A percentile compares a stretch with the other conserved stretches of the same genome.
Evolutionary conservation across 2,888 invertebrate genomes (phyloP).

Genomic region (Dynastes hyllus): DNA sequence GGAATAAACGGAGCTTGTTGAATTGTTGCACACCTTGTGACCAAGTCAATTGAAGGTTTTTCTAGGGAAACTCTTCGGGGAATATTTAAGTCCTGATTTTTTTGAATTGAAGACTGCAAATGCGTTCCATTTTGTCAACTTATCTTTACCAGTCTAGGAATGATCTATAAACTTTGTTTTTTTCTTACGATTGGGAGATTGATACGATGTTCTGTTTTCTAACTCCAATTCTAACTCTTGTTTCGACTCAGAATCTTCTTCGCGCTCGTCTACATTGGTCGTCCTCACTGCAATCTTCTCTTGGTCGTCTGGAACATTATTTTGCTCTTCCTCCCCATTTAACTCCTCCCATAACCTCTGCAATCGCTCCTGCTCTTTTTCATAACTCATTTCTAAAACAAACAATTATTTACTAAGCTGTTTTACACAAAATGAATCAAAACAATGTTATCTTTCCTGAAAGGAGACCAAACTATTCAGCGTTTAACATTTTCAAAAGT

Average conservation of each 20-base stretch:
- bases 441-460: constrained; percentile 15
- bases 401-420: too few relatives aligned
- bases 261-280: constrained; percentile 9
- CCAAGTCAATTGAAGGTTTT: not conserved
- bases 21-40: too few relatives aligned
- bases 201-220: not conserved
- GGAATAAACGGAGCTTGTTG: too few relatives aligned
- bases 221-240: not conserved
- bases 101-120: too few relatives aligned
- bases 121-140: constrained; percentile 27
- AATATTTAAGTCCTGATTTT: not conserved
- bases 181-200: constrained; percentile 5
- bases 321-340: not conserved
- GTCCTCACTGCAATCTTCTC: not conserved
- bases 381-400: too few relatives aligned
- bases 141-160: constrained; percentile 30
- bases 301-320: not conserved
- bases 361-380: not conserved
- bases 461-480: not conserved
- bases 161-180: constrained; percentile 22
- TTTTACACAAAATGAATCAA: not conserved
- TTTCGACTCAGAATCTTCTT: constrained; percentile 7
- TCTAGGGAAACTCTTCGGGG: not conserved
- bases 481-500: too few relatives aligned
- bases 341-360: constrained; percentile 12